Conservation (phyloP, 1,140 invertebrate species). For the Trichonephila clavata region DNA sequence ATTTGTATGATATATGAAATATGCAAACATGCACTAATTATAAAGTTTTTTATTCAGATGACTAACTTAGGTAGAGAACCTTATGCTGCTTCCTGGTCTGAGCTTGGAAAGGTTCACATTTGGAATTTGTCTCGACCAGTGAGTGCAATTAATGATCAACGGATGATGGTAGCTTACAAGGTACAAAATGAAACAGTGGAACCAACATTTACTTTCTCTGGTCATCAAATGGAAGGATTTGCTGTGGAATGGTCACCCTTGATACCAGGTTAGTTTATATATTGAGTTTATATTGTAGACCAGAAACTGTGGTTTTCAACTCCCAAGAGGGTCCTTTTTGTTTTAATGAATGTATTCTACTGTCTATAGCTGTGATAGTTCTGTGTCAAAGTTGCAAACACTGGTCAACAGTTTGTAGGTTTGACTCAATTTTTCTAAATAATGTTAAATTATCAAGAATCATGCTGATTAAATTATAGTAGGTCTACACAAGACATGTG, state of each 20-base stretch:
- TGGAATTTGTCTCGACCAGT: constrained; percentile 93
- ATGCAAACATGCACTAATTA: too few species aligned
- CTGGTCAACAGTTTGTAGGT: too few species aligned
- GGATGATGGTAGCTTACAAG: constrained; percentile 82
- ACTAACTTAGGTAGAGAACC: constrained; percentile 81
- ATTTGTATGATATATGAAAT: too few species aligned
- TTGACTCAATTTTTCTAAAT: too few species aligned
- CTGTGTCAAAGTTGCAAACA: too few species aligned
- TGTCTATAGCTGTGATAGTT: too few species aligned
- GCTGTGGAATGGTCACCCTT: constrained; percentile 95
- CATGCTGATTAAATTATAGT: too few species aligned
- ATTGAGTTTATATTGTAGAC: neutral
- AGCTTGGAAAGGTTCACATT: constrained; percentile 92
- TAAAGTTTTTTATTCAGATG: constrained; percentile 78
- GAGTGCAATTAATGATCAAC: constrained; percentile 86
- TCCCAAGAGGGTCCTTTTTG: too few species aligned
- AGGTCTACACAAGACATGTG: too few species aligned
- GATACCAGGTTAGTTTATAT: constrained; percentile 84
- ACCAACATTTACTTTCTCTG: constrained; percentile 93
- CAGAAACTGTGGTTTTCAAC: too few species aligned
- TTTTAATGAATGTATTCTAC: too few species aligned
- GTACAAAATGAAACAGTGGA: constrained; percentile 82
- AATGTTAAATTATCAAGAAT: too few species aligned
- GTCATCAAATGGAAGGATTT: constrained; percentile 96
- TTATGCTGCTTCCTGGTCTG: constrained; percentile 95